Base-by-base conservation (phyloP, 2,797 vertebrate genomes). In the Mastacembelus armatus region DNA sequence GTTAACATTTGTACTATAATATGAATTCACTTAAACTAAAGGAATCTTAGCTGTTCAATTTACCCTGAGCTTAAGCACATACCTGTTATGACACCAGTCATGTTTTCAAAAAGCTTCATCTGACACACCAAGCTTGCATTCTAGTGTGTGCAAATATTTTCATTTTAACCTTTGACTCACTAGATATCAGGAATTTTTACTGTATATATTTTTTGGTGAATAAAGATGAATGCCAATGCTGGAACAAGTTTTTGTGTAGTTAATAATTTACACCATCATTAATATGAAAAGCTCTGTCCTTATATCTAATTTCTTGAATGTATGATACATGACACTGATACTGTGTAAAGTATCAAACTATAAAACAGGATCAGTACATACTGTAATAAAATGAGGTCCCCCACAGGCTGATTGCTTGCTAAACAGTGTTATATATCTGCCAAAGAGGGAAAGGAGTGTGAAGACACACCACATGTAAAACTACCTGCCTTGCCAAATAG, bases 51-150 rank as follows among this genome's bases (percentile, higher is more conserved):
- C 26, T 48, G 24, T 38, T 54, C 40, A 43, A 38, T 55, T 30
- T 7, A 42, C 11, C 18, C 16, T 10, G 22, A 75, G 35, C 54
- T 48, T 51, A 54, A 48, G 33, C 66, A 65, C 39, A 42, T 38
- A 56, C 38, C 43, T 63, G 51, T 48, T 56, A 44, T 61, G 36
- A 79, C 58, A 63, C 36, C 33, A 59, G 39, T 69, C 49, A 42
- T 64, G 51, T 69, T 71, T 69, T 71, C 65, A 55, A 75, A 81
- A 55, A 50, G 67, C 29, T 54, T 54, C 56, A 75, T 64, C 45
- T 80, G 55, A 80, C n/a, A n/a, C n/a, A n/a, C n/a, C n/a, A n/a
- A n/a, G n/a, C 68, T 45, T 50, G 54, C n/a, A 51, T 70, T 40
- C 40, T 40, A 21, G 27, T 39, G 33, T 64, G n/a, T 60, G 30